phyloP scores from a whole-genome alignment of 2,888 invertebrate species.

The Drosophila aldrichi region DNA sequence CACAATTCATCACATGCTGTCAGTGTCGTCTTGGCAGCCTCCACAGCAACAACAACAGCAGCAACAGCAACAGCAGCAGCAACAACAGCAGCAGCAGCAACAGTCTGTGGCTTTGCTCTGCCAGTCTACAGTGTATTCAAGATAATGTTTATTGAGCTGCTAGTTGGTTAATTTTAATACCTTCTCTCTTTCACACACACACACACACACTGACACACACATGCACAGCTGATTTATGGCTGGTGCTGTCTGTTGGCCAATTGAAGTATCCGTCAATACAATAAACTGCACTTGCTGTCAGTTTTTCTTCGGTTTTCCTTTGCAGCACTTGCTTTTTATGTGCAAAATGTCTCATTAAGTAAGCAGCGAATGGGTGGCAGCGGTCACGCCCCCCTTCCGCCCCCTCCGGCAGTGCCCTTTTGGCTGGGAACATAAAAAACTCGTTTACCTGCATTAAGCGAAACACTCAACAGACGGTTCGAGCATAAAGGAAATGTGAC shows the following conservation, averaged over 20 bases:
- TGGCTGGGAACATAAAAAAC: constrained; percentile 69
- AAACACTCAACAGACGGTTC: constrained; percentile 78
- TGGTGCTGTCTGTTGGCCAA: constrained; percentile 49
- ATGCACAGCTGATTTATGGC: constrained; percentile 64
- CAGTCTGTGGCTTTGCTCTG: constrained; percentile 25
- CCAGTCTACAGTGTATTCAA: constrained; percentile 34
- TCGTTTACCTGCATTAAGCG: constrained; percentile 80
- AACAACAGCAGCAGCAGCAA: constrained; percentile 9
- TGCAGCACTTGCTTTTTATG: constrained; percentile 66
- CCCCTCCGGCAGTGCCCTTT: constrained; percentile 8
- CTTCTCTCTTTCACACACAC: not conserved
- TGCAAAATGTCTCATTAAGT: constrained; percentile 72
- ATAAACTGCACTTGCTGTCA: constrained; percentile 74
- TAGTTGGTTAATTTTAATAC: constrained; percentile 79
- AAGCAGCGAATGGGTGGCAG: constrained; percentile 42
- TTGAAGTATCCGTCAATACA: constrained; percentile 68
- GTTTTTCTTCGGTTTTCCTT: constrained; percentile 12
- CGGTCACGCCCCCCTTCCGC: constrained; percentile 24
- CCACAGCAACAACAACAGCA: not conserved
- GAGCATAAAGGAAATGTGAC: constrained; percentile 77
- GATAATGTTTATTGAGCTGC: constrained; percentile 80
- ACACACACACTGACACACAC: no score
- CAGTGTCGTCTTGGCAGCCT: constrained; percentile 67
- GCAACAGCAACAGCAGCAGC: not conserved
- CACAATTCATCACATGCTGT: constrained; percentile 80